phyloP scores from a whole-genome alignment of 1,140 invertebrate species.

The Helicorthomorpha holstii region DNA sequence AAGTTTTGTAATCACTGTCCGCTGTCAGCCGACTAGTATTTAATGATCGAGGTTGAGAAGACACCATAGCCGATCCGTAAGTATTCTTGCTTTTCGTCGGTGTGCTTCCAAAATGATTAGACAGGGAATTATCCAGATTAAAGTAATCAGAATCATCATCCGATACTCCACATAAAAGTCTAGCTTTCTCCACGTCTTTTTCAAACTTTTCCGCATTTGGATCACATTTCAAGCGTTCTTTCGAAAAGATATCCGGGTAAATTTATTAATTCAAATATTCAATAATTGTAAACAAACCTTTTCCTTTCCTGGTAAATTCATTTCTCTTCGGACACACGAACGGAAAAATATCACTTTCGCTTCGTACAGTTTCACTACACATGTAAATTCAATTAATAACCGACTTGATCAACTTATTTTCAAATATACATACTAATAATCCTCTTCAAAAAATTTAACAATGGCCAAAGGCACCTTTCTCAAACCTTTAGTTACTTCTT shows the following conservation, averaged over 20 bases:
- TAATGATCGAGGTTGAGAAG: neutral
- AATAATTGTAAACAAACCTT: slow-evolving; percentile 4
- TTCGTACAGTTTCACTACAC: slow-evolving; percentile 3
- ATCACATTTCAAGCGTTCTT: neutral
- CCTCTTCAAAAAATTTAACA: slow-evolving; percentile 10
- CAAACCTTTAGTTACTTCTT: slow-evolving; percentile 1
- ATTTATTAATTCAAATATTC: no score
- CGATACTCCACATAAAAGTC: neutral
- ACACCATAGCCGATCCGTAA: neutral
- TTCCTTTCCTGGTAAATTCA: slow-evolving; percentile 6
- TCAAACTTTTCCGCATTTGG: neutral
- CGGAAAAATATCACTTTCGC: slow-evolving; percentile 2
- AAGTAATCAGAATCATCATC: neutral
- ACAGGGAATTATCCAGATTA: neutral
- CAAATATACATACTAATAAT: slow-evolving; percentile 2
- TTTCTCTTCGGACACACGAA: slow-evolving; percentile 2
- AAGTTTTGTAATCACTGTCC: neutral
- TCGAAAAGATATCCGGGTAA: neutral
- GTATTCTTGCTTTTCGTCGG: neutral
- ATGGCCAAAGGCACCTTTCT: slow-evolving; percentile 2
- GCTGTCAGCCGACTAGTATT: neutral
- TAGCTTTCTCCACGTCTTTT: neutral
- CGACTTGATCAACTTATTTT: neutral
- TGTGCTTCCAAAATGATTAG: neutral
- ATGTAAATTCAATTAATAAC: neutral